These are phyloP conservation scores for Chrysolina haemoptera DNA, from an alignment of 2,888 invertebrate genomes.

Conservation along the genomic window DNA sequence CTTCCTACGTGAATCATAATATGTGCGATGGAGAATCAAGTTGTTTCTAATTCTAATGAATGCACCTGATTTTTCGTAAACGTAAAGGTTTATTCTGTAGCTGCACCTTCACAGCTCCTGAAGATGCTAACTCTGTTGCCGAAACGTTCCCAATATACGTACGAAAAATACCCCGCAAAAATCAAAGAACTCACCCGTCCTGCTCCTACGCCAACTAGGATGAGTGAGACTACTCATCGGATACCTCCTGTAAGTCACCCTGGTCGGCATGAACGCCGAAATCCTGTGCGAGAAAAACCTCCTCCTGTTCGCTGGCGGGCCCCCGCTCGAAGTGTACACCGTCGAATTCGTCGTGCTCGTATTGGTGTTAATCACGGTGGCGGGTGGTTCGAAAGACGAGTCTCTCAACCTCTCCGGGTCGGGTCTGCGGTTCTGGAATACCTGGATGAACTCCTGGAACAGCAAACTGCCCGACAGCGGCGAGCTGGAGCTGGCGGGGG, in stretches of 20 bases:
- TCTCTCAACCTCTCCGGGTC: conserved; percentile 1
- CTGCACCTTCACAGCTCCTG: too few species aligned
- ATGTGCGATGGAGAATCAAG: too few species aligned
- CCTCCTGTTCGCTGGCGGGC: conserved; percentile 51
- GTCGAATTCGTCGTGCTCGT: conserved; percentile 55
- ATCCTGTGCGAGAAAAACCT: conserved; percentile 62
- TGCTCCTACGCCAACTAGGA: neutral
- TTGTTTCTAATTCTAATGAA: too few species aligned
- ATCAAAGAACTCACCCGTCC: neutral
- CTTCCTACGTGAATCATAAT: too few species aligned
- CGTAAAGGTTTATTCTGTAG: too few species aligned
- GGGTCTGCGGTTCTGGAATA: conserved; percentile 30
- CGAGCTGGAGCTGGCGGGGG: neutral
- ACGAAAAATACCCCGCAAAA: neutral
- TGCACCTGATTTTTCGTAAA: too few species aligned
- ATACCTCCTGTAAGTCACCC: conserved; percentile 58
- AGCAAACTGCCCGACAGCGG: conserved; percentile 25
- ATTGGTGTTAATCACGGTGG: conserved; percentile 31
- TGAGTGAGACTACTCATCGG: neutral
- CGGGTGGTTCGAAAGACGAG: conserved; percentile 28
- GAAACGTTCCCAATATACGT: neutral
- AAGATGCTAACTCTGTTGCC: too few species aligned
- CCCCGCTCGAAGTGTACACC: conserved; percentile 54
- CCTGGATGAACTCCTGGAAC: conserved; percentile 23
- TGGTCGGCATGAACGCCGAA: conserved; percentile 65